Evolutionary conservation across 2,113 vertebrate species (phyloP).

Genomic region (Arenaria interpres): DNA sequence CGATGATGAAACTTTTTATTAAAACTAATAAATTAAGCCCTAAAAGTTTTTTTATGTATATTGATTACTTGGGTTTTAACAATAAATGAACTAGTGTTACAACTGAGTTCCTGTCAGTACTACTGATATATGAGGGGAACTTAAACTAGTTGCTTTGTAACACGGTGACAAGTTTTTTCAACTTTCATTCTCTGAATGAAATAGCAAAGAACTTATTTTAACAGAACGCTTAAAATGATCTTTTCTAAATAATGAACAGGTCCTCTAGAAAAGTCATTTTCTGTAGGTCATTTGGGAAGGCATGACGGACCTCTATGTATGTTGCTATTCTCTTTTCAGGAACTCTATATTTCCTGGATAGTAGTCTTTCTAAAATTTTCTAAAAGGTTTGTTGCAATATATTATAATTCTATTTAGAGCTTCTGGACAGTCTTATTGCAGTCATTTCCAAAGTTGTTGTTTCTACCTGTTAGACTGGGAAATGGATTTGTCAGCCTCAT

Average conservation of each 20-base stretch:
- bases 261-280: not conserved
- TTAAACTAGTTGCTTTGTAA: not conserved
- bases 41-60: not conserved
- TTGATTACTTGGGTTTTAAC: not conserved
- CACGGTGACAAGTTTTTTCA: not conserved
- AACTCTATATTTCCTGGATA: not conserved
- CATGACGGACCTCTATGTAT: fast-evolving
- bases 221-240: not conserved
- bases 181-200: not conserved
- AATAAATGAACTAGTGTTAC: not conserved
- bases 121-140: not conserved
- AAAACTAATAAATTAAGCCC: not conserved
- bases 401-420: not conserved
- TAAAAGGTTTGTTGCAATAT: not conserved
- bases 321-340: not conserved
- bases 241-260: not conserved
- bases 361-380: not conserved
- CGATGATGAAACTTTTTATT: not conserved
- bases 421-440: not conserved
- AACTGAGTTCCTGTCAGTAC: not conserved
- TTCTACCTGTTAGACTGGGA: not conserved
- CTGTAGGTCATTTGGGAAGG: not conserved
- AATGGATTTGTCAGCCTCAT: not conserved
- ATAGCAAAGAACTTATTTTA: not conserved
- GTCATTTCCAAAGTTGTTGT: not conserved